Conservation (phyloP, 1,140 invertebrate species). For the Cherax quadricarinatus region DNA sequence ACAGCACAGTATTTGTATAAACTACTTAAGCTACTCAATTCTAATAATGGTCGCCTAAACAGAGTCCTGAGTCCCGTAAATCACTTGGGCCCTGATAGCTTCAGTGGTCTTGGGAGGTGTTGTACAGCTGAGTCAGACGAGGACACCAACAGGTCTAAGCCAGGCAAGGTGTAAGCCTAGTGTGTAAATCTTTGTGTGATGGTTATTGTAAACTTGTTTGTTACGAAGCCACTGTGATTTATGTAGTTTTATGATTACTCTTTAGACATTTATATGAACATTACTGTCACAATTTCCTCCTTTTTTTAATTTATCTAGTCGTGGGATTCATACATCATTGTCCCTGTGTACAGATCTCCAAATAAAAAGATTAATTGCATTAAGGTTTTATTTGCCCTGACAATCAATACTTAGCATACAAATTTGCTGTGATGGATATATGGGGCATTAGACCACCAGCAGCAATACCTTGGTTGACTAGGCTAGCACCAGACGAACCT, state of each 20-base stretch:
- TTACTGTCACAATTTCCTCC: conserved; percentile 54
- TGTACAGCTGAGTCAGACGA: not conserved
- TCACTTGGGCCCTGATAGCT: not conserved
- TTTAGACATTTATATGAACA: conserved; percentile 65
- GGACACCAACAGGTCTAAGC: not conserved
- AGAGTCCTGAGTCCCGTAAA: not conserved
- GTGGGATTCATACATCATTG: conserved; percentile 61
- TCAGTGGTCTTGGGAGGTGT: too few species aligned
- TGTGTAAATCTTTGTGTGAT: conserved; percentile 35
- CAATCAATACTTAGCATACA: too few species aligned
- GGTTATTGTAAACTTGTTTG: conserved; percentile 58
- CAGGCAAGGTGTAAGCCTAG: conserved; percentile 2
- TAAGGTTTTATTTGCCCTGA: not conserved
- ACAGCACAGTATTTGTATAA: not conserved
- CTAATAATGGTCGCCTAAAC: not conserved
- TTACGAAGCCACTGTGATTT: conserved; percentile 66
- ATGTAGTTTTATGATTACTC: conserved; percentile 63
- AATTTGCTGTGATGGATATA: too few species aligned
- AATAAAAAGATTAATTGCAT: conserved; percentile 66
- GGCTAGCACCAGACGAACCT: too few species aligned
- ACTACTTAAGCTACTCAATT: not conserved
- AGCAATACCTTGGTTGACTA: too few species aligned
- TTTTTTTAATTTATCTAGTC: conserved; percentile 68
- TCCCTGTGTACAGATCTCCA: conserved; percentile 66
- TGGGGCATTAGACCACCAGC: too few species aligned